Conservation (phyloP, 1,140 invertebrate genomes). For the Thalassaphorura encarpata region DNA sequence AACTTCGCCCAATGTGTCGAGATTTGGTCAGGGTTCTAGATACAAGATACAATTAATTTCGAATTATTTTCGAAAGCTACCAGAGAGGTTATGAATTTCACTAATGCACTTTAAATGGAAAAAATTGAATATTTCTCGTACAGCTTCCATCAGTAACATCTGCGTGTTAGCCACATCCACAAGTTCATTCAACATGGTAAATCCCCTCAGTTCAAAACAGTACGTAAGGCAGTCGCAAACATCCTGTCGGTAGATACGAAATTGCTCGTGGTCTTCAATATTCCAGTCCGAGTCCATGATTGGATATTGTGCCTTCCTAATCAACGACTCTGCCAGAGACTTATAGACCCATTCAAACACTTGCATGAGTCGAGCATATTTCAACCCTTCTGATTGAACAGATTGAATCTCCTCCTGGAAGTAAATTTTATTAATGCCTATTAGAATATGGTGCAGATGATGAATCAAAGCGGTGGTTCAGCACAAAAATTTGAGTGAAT, state of each 20-base stretch:
- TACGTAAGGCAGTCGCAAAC: constrained; percentile 29
- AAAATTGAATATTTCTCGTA: too few relatives aligned
- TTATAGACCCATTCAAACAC: constrained; percentile 31
- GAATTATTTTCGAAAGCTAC: too few relatives aligned
- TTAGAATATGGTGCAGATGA: too few relatives aligned
- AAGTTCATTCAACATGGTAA: constrained; percentile 28
- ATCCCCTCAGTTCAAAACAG: constrained; percentile 30
- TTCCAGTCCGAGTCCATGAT: constrained; percentile 19
- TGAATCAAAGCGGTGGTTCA: background rate
- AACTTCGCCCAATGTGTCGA: constrained; percentile 11
- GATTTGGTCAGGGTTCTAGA: background rate
- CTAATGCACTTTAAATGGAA: too few relatives aligned
- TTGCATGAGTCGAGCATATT: constrained; percentile 27
- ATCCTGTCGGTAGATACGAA: constrained; percentile 31
- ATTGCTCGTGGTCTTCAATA: constrained; percentile 28
- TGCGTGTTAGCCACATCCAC: constrained; percentile 20
- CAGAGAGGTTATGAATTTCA: too few relatives aligned
- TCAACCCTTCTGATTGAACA: constrained; percentile 21
- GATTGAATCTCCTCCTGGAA: constrained; percentile 30
- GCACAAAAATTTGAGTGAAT: background rate
- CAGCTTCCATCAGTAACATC: too few relatives aligned
- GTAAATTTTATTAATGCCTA: too few relatives aligned
- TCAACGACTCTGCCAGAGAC: constrained; percentile 22
- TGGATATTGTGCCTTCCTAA: constrained; percentile 26
- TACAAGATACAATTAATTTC: too few relatives aligned